Percentiles rank a stretch among this genome's conserved stretches.
Conservation (phyloP, 2,113 vertebrate species). For the Phrynocephalus versicolor region DNA sequence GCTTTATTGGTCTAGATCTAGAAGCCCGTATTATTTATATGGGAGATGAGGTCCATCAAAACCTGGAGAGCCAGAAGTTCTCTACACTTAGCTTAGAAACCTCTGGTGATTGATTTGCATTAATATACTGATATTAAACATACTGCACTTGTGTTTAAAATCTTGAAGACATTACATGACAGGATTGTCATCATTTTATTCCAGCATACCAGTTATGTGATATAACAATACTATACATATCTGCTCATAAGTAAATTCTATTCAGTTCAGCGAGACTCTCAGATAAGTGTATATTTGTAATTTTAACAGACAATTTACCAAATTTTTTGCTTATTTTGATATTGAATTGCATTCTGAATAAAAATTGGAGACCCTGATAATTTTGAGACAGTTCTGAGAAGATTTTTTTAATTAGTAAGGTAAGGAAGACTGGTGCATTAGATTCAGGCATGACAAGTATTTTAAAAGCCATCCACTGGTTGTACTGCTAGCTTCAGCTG, state of each 20-base stretch:
- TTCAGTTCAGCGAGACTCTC: not conserved
- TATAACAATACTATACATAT: not conserved
- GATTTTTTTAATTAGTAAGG: not conserved
- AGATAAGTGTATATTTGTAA: not conserved
- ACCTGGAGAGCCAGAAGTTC: not conserved
- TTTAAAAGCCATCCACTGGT: not conserved
- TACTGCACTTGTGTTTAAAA: not conserved
- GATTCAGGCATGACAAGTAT: not conserved
- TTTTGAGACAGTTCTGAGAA: not conserved
- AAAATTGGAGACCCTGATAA: not conserved
- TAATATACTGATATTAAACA: not conserved
- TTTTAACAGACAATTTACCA: not conserved
- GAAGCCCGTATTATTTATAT: too few relatives aligned
- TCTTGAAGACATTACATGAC: not conserved
- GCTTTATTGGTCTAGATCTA: too few relatives aligned
- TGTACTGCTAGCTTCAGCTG: not conserved
- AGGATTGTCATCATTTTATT: not conserved
- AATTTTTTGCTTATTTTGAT: too few relatives aligned
- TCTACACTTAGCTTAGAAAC: not conserved
- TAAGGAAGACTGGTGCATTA: not conserved
- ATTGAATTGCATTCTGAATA: not conserved
- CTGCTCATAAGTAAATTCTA: not conserved
- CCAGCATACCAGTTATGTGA: not conserved
- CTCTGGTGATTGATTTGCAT: not conserved
- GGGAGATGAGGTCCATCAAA: not conserved